A percentile compares a stretch with the other conserved stretches of the same genome.
phyloP scores from a whole-genome alignment of 2,888 invertebrate species.

The Gymnosoma rotundatum region DNA sequence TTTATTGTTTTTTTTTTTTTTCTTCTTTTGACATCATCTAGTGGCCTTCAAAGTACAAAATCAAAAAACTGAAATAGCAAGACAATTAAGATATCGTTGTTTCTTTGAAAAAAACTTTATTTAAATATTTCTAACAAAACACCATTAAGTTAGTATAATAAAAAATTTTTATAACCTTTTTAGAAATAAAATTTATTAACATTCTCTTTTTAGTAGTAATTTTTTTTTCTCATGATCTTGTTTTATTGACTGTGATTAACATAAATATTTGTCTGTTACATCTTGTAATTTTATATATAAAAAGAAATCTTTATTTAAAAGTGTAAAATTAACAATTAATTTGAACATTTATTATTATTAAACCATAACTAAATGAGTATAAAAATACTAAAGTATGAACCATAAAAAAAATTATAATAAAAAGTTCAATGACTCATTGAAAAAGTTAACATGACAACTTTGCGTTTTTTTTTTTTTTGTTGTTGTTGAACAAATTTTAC shows the following conservation, averaged over 20 bases:
- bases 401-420: conserved; percentile 17
- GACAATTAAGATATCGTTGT: no score
- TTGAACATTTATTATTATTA: conserved; percentile 64
- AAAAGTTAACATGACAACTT: conserved; percentile 64
- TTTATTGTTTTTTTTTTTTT: no score
- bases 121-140: no score
- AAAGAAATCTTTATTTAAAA: conserved; percentile 33
- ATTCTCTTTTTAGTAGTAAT: background rate
- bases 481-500: conserved; percentile 41
- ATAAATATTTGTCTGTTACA: conserved; percentile 40
- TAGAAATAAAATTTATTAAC: background rate
- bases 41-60: no score
- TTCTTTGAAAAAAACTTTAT: no score
- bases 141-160: no score
- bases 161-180: background rate
- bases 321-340: conserved; percentile 70
- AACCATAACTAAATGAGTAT: conserved; percentile 55
- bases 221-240: background rate
- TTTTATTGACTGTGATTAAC: conserved; percentile 40
- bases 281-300: conserved; percentile 12
- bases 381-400: conserved; percentile 25
- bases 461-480: background rate
- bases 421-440: conserved; percentile 66
- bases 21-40: no score
- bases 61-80: no score